Base-by-base conservation (phyloP, 1,140 invertebrate genomes). In the Glossosoma conforme region DNA sequence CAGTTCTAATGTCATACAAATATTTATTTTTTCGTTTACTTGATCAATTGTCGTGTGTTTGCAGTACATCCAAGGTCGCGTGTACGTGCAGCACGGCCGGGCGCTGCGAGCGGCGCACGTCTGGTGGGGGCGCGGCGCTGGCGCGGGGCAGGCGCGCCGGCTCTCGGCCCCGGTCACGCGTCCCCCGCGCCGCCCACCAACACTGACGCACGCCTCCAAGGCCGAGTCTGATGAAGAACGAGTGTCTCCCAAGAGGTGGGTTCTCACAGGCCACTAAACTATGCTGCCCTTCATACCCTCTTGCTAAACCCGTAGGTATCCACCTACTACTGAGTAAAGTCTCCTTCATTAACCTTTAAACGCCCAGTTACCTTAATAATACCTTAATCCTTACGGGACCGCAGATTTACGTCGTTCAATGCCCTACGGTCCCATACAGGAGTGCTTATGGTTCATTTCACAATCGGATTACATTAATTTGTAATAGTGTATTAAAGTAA, bases 31-130 rank as follows among this genome's bases (percentile, higher is more conserved):
- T n/a, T n/a, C 41, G 50, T 44, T 47, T 52, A 14, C 48, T 48
- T 59, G 6, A 37, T 42, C n/a, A 9, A 15, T 8, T 44, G 13
- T 19, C 6, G 14, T 42, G 3, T 45, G 54, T 49, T 68, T 69
- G 15, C 60, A 85, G 85, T 87, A 87, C 62, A 73, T 87, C 4
- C 83, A 87, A 68, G 86, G 86, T 4, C 77, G 79, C 56, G 78
- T 87, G 14, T 87, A 83, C 62, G 70, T 87, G 9, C 84, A 86
- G 69, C 83, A 83, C 24, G 81, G 81, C 0, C 79, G 82, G 60
- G 77, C 79, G 19, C 64, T 87, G 43, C 76, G 81, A 32, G 77
- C 82, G 6, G 84, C 83, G 1, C 79, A 79, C 59, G 79, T 88
- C 37, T 78, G 78, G 19, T 74, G 66, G 60, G 66, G 69, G n/a